Evolutionary conservation across 2,888 invertebrate genomes (phyloP), one percentile per base, ranked within the genome.

Genomic region (Scrobipalpa costella): DNA sequence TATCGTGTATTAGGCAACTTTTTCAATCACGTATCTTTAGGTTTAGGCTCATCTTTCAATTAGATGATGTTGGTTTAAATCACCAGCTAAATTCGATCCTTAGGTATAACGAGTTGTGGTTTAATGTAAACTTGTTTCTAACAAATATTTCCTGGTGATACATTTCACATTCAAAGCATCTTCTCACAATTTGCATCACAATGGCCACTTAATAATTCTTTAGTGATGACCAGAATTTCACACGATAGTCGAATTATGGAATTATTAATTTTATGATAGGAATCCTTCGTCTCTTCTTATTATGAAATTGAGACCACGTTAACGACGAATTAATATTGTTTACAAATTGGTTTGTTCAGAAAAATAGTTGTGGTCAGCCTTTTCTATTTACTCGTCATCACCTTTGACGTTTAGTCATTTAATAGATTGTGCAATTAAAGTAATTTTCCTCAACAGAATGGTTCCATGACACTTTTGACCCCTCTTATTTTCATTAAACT

Each of bases 21-120:
- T 71, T 76, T 71, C 71, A 76, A 80, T 78, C 85, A 84, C 81
- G 83, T 84, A 84, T 76, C 74, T 73, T 69, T 75, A 76, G 79
- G 81, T 76, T 67, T 73, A 34, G 27, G 27, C 55, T 73, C 73
- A 75, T 74, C 74, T 74, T 73, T 71, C 72, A 80, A 81, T 85
- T 78, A 72, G 69, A 72, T 71, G 71, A 73, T 55, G 71, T 70
- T 68, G 69, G 66, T 67, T 61, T 68, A 64, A 70, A 66, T 71
- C 66, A 73, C 62, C 63, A 40, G 62, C 62, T 64, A 66, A 73
- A 73, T 68, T 64, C 66, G 63, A 68, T 71, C 59, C 68, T n/a
- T n/a, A n/a, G n/a, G n/a, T n/a, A 17, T 13, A 19, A 19, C 6
- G 33, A 65, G 60, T 64, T 72, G 19, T 52, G 9, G 50, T 38